Base-by-base conservation (phyloP, 1,140 invertebrate species). In the Aphelinus certus region DNA sequence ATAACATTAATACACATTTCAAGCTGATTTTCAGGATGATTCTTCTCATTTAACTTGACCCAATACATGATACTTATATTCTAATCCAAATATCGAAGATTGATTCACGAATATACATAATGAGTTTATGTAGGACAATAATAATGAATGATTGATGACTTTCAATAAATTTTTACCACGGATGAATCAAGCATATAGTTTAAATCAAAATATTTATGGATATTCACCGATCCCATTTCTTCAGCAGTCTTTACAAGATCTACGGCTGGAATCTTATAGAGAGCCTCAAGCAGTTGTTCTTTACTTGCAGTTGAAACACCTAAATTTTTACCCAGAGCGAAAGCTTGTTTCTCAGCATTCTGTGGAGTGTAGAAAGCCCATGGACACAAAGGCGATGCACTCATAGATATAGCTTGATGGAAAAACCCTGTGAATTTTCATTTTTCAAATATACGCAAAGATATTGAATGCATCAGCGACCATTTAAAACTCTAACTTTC, bases 361-460 rank as follows among this genome's bases (percentile, higher is more conserved):
- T 85, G 81, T 10, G 91, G 70, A 7, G 74, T 75, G 45, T 80
- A 76, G 61, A 92, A 84, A 26, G 92, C 90, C 93, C 93, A 94
- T 9, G 55, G 63, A 77, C 90, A 90, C 9, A 93, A 81, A 48
- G 92, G 91, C 43, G 91, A 89, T 2, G 93, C 93, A 83, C 92
- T 92, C 88, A 92, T 89, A 10, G 91, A 88, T 58, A 93, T 92
- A 1, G 88, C 90, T 82, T 85, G 87, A 75, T 88, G 88, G 80
- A 93, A 94, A 57, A 93, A 83, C 9, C 91, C 82, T 76, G 86
- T 85, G 56, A 55, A 72, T 46, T n/a, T 0, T 10, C 10, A 26
- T 57, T 45, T 47, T 45, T 60, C 7, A 43, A 1, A 60, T 46
- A 70, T 58, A 57, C n/a, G n/a, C 26, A 51, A n/a, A 55, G 5